Evolutionary conservation across 2,888 invertebrate species (phyloP), one percentile per base, ranked within the genome.

Genomic region (Erebia palarica): DNA sequence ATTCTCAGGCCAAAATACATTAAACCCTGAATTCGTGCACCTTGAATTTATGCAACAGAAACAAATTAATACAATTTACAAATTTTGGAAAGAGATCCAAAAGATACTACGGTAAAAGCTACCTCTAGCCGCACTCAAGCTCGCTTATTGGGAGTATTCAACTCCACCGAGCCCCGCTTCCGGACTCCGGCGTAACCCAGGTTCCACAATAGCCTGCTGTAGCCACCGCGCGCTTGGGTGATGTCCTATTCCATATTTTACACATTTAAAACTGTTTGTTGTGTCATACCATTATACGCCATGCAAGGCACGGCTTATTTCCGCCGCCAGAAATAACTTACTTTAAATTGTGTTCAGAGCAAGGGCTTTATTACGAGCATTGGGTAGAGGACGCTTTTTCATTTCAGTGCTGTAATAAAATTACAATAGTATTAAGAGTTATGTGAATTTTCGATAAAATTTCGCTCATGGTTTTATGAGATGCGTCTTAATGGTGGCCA

Each of bases 191-290:
- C 79, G 82, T 80, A 80, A 81, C 80, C 85, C 81, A 84, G 86
- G 83, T 84, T 84, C 82, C 84, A 84, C 84, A 81, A 86, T 87
- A 87, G 84, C 84, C 86, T 86, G 67, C 67, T 59, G 67, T 67
- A 81, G 85, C 82, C 85, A 84, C 81, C 86, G 84, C 82, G 81
- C 87, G 87, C 87, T 89, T 86, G 87, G 89, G 86, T 90, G 89
- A 89, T 89, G 88, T 88, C 88, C 89, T 82, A 79, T 83, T 81
- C 90, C 90, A 92, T 93, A 92, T 89, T 91, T 93, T 89, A 92
- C 88, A 90, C 90, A 91, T 90, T 92, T 92, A 92, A 91, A 92
- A 91, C 92, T 92, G 92, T 92, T 92, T 92, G 93, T 92, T 91
- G 91, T 90, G 91, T 92, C 90, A 90, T 90, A 92, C 92, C 88